Evolutionary conservation across 1,140 invertebrate species (phyloP).

Genomic region (Nautilus pompilius): DNA sequence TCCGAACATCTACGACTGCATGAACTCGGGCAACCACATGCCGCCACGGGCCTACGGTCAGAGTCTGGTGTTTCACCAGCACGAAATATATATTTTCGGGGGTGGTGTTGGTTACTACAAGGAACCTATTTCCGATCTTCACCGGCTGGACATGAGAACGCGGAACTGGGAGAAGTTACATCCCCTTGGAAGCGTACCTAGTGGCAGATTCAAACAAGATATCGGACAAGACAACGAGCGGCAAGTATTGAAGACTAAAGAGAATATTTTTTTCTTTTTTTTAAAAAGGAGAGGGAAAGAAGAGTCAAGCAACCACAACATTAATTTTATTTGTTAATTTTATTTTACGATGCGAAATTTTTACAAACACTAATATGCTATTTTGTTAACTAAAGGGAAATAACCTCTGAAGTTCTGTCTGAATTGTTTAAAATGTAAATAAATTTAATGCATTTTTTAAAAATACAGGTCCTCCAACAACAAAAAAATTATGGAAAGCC

Average conservation of each 20-base stretch:
- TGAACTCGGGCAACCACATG: conserved; percentile 10
- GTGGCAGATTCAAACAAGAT: conserved; percentile 26
- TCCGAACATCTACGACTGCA: conserved; percentile 14
- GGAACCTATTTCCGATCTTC: conserved; percentile 23
- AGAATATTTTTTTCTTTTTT: not conserved
- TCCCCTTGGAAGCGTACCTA: conserved; percentile 16
- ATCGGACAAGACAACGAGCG: conserved; percentile 14
- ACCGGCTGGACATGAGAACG: conserved; percentile 17
- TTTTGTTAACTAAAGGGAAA: no score
- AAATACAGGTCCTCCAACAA: no score
- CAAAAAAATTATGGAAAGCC: no score
- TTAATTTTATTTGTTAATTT: no score
- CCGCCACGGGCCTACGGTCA: conserved; percentile 24
- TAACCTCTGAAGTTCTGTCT: no score
- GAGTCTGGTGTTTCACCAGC: conserved; percentile 21
- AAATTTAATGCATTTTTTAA: no score
- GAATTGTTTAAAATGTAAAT: no score
- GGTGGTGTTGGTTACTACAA: conserved; percentile 25
- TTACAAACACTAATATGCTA: no score
- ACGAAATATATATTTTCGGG: conserved; percentile 23
- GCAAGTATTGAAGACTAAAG: conserved; percentile 2
- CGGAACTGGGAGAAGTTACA: conserved; percentile 19
- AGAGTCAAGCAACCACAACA: no score
- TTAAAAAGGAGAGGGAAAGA: no score
- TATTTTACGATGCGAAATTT: no score